phyloP scores from a whole-genome alignment of 2,888 invertebrate species.

The Melipona beecheii region DNA sequence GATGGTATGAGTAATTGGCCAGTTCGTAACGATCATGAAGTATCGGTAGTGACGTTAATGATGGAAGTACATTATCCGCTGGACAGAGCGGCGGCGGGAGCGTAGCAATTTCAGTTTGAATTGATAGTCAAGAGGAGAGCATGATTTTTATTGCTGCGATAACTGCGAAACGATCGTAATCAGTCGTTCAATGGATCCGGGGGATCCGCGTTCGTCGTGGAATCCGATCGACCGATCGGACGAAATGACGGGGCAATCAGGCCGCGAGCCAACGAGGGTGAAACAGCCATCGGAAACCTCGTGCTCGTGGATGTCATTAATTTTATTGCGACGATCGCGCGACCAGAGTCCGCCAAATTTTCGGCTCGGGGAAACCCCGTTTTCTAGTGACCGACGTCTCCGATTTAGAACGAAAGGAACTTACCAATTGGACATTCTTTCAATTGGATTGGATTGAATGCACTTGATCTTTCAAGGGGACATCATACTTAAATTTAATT shows the following conservation, averaged over 20 bases:
- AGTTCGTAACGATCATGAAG: conserved; percentile 61
- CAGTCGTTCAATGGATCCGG: conserved; percentile 58
- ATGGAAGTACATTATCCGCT: conserved; percentile 51
- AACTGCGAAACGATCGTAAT: conserved; percentile 70
- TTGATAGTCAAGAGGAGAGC: conserved; percentile 64
- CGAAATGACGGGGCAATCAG: conserved; percentile 59
- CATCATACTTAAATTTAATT: too few relatives aligned
- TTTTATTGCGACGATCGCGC: conserved; percentile 43
- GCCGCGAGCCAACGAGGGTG: conserved; percentile 53
- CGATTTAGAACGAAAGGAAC: too few relatives aligned
- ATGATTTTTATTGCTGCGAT: conserved; percentile 62
- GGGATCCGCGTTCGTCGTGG: conserved; percentile 30
- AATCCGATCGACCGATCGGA: conserved; percentile 34
- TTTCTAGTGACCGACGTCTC: neutral
- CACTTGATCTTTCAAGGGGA: too few relatives aligned
- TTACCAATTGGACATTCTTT: neutral
- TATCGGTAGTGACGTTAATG: conserved; percentile 65
- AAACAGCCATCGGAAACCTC: conserved; percentile 52
- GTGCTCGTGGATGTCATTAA: conserved; percentile 45
- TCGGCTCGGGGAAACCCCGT: neutral
- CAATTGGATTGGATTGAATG: neutral
- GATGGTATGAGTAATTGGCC: conserved; percentile 62
- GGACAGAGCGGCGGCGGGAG: conserved; percentile 44
- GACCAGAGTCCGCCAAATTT: conserved; percentile 17
- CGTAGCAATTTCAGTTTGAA: conserved; percentile 60